These are phyloP conservation scores for Nomada fucata DNA, from an alignment of 2,888 invertebrate species.

Conservation along the genomic window DNA sequence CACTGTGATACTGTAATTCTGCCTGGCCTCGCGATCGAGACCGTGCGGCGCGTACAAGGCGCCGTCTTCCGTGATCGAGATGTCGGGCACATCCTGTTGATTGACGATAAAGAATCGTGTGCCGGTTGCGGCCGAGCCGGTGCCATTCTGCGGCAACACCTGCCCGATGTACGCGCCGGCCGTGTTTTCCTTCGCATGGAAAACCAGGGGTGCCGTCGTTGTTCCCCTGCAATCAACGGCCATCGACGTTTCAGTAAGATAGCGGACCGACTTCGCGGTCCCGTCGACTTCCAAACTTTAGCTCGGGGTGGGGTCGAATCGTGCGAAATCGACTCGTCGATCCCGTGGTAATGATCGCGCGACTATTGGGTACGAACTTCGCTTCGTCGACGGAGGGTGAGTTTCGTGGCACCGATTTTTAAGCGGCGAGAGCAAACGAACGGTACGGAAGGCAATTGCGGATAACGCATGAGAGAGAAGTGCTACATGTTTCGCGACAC, in stretches of 20 bases:
- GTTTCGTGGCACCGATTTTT: constrained; percentile 17
- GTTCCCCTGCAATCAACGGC: constrained; percentile 86
- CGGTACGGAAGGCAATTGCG: not conserved
- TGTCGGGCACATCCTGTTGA: constrained; percentile 92
- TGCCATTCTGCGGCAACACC: constrained; percentile 87
- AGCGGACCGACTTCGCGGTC: constrained; percentile 13
- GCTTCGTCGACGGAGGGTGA: not conserved
- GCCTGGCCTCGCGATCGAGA: constrained; percentile 91
- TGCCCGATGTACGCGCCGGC: constrained; percentile 91
- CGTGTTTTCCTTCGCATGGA: constrained; percentile 91
- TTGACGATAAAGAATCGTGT: constrained; percentile 92
- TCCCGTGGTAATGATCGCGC: constrained; percentile 31
- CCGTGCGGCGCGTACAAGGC: constrained; percentile 91
- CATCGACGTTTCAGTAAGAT: constrained; percentile 62
- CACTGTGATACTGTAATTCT: constrained; percentile 90
- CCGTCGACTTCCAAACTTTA: too few relatives aligned
- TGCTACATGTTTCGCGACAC: too few relatives aligned
- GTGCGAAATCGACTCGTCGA: constrained; percentile 37
- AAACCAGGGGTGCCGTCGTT: constrained; percentile 89
- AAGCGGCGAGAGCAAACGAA: not conserved
- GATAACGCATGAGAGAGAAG: too few relatives aligned
- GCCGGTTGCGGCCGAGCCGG: constrained; percentile 82
- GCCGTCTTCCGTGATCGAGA: constrained; percentile 91
- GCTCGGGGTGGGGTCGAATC: not conserved
- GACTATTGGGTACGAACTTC: constrained; percentile 9